Evolutionary conservation across 2,888 invertebrate species (phyloP).

Genomic region (Thereva nobilitata): DNA sequence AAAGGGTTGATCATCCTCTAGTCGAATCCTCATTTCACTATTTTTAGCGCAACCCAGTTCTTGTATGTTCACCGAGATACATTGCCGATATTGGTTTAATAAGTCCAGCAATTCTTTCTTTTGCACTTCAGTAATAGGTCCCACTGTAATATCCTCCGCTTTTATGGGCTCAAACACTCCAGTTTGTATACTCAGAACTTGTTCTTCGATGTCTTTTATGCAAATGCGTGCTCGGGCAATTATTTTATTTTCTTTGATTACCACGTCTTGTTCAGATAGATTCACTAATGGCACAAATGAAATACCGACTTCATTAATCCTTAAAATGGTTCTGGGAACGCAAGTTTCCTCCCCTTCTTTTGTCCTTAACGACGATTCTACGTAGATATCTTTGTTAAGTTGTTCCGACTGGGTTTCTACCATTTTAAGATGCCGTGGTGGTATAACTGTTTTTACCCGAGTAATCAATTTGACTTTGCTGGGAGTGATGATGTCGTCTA

Average conservation of each 20-base stretch:
- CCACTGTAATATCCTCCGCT: conserved; percentile 17
- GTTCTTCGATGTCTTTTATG: conserved; percentile 1
- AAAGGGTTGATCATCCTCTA: conserved; percentile 5
- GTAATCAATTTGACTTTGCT: too few relatives aligned
- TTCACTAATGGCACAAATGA: conserved; percentile 28
- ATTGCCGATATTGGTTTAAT: neutral
- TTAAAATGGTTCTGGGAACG: conserved; percentile 27
- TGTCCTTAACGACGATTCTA: conserved; percentile 25
- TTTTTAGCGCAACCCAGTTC: conserved; percentile 3
- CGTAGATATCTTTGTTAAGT: conserved; percentile 13
- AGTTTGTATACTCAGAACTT: conserved; percentile 4
- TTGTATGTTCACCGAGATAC: neutral
- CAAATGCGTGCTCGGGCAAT: conserved; percentile 27
- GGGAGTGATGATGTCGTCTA: too few relatives aligned
- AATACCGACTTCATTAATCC: conserved; percentile 23
- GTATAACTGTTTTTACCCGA: conserved; percentile 4
- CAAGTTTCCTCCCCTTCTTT: conserved; percentile 32
- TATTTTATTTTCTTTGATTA: conserved; percentile 3
- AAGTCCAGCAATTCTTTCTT: neutral
- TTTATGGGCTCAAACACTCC: neutral
- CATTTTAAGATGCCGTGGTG: conserved; percentile 16
- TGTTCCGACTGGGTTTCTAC: conserved; percentile 22
- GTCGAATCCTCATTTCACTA: neutral
- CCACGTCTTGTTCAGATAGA: conserved; percentile 13
- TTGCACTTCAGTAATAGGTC: neutral